Evolutionary conservation across 92 coral and sea anemone genomes (phyloP), one percentile per base, ranked within the genome.

Genomic region (Blastomussa wellsi): DNA sequence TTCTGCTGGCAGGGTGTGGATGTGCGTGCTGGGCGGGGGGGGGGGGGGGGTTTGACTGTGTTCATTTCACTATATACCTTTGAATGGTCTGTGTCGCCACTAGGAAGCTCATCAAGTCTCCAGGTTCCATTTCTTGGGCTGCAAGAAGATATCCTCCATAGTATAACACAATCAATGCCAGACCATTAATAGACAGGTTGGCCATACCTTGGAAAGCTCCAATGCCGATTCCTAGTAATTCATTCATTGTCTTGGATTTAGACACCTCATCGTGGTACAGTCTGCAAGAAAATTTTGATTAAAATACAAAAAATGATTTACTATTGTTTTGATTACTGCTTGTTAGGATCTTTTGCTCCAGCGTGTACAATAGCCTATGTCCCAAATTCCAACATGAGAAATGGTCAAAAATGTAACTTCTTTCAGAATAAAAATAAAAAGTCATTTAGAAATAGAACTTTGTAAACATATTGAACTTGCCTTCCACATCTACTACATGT

Each of bases 61-160:
- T 24, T 72, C 12, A n/a, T n/a, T 24, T n/a, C 60, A 4, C 0
- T 74, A 78, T 15, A 5, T 89, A 94, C 99, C 98, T 92, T 72
- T 96, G 99, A 31, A 96, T 93, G 17, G 98, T 93, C 72, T 96
- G 99, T 38, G 99, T 96, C 3, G 99, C 98, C 12, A 95, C 94
- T 38, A 96, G 92, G 76, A 96, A 96, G 86, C 99, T 94, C 95
- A 96, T 96, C 16, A 96, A 88, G 79, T 92, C 92, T 7, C 99
- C 99, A 72, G 99, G 96, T 76, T 88, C 87, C 26, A 96, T 91
- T 79, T 94, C 97, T 72, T 85, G 77, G n/a, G 88, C 79, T 14
- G 98, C 99, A 47, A 96, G 84, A 80, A 94, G 88, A 5, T 95
- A 91, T 44, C 98, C 99, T 26, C 99, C 99, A 82, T 93, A 93